These are phyloP conservation scores for Pogoniulus pusillus DNA, from an alignment of 2,797 vertebrate species.

Conservation along the genomic window DNA sequence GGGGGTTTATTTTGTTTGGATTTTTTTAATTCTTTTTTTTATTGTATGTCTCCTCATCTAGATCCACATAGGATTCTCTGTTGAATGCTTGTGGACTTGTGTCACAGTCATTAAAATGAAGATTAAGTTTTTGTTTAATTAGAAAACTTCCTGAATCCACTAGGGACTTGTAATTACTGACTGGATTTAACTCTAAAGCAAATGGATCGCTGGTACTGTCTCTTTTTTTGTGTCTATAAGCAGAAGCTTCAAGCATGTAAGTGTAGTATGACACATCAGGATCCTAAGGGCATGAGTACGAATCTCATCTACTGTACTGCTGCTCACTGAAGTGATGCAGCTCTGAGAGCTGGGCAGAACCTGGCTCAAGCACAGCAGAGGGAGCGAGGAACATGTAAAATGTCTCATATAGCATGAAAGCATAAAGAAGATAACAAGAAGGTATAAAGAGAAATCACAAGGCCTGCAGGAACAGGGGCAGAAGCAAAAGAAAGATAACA, in stretches of 20 bases:
- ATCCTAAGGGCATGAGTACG: neutral
- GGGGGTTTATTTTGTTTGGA: no score
- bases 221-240: neutral
- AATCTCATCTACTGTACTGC: neutral
- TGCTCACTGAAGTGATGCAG: neutral
- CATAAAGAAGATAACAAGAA: neutral
- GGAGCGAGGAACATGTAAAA: neutral
- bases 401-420: neutral
- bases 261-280: rapidly evolving
- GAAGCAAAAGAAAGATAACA: neutral
- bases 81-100: neutral
- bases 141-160: neutral
- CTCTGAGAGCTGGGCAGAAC: neutral
- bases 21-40: neutral
- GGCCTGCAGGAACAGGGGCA: neutral
- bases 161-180: neutral
- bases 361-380: neutral
- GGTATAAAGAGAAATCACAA: neutral
- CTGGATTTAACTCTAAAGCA: neutral
- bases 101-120: neutral
- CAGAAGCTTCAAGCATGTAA: neutral
- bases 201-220: neutral
- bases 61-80: neutral
- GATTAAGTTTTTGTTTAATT: neutral
- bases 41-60: neutral